Conservation (phyloP, 2,113 vertebrate species). For the Scopus umbretta region DNA sequence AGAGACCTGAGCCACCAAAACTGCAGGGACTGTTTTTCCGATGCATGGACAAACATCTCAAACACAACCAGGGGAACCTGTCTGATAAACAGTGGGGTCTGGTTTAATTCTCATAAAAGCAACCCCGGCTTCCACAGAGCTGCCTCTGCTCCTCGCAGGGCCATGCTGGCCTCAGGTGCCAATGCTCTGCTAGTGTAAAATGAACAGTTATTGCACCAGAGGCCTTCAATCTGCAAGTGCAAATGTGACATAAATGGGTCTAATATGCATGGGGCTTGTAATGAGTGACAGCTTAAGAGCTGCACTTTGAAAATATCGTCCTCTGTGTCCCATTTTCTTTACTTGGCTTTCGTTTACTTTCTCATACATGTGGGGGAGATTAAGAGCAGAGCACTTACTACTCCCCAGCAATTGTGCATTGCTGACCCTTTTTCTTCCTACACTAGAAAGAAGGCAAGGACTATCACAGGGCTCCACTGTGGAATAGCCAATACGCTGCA, state of each 20-base stretch:
- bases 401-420: neutral
- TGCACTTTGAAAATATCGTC: slow-evolving; percentile 12
- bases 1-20: neutral
- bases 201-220: neutral
- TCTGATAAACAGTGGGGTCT: neutral
- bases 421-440: neutral
- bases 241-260: slow-evolving; percentile 30
- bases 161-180: neutral
- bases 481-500: neutral
- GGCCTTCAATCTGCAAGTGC: slow-evolving; percentile 17
- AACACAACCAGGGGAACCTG: neutral
- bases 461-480: neutral
- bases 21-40: neutral
- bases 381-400: neutral
- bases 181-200: neutral
- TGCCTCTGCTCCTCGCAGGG: neutral
- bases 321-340: slow-evolving; percentile 27
- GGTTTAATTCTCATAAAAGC: neutral
- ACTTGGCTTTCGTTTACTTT: neutral
- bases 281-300: slow-evolving; percentile 36
- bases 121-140: accelerated
- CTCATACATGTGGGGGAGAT: neutral
- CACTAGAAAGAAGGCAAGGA: neutral
- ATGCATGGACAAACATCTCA: neutral
- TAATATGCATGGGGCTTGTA: slow-evolving; percentile 18